Base-by-base conservation (phyloP, 2,113 vertebrate species). In the Apteryx owenii region DNA sequence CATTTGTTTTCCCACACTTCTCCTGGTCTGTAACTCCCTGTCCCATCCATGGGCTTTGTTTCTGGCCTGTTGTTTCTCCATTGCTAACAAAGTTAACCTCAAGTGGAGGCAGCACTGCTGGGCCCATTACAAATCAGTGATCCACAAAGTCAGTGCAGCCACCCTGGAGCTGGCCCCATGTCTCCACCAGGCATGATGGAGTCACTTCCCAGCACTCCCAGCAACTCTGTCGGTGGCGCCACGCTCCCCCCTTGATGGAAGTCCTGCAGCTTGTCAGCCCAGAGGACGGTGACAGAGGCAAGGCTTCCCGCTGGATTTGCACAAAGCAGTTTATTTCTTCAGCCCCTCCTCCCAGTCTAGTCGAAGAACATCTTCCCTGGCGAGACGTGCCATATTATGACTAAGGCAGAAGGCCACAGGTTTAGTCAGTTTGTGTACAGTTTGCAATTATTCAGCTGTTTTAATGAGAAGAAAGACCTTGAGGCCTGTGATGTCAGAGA, bases 341-440 rank as follows among this genome's bases (percentile, higher is more conserved):
- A 88, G 38, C 10, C 50, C 33, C 44, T 93, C 50, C 86, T 56
- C 50, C 68, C 81, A 61, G 50, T n/a, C 77, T 76, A 0, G 0
- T 58, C 46, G 38, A 89, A 73, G 92, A 90, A 75, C 48, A 25
- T 92, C 84, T 85, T 82, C 87, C 22, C 22, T 82, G 72, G 95
- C 90, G 93, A 97, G 96, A 79, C 71, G 8, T 64, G 84, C 81
- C 86, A 62, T 99, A 98, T 99, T 99, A 98, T 99, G 99, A 98
- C 99, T 99, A 97, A 98, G 86, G 93, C 95, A 97, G 99, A 99
- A 99, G 99, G 99, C 98, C 98, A 97, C 97, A 87, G 90, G 95
- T 97, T 98, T 92, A 94, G 98, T 95, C 98, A 97, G 97, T 98
- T 97, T 98, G 98, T 98, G 98, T 98, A 97, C 98, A 97, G 96